These are phyloP conservation scores for Paraescarpia echinospica DNA, from an alignment of 1,140 invertebrate genomes.

Conservation along the genomic window DNA sequence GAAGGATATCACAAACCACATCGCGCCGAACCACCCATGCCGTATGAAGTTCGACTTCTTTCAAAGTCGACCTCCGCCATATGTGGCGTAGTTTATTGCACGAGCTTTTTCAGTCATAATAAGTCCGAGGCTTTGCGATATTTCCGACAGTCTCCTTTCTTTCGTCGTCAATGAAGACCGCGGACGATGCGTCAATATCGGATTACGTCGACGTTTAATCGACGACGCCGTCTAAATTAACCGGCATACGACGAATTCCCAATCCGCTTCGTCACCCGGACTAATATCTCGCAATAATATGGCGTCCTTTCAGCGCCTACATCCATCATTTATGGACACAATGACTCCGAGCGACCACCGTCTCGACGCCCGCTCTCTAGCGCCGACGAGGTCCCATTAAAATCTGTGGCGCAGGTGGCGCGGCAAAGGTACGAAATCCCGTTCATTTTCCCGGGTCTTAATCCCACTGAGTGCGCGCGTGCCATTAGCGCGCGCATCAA, in stretches of 20 bases:
- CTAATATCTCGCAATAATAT: neutral
- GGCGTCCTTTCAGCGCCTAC: neutral
- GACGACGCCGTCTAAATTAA: neutral
- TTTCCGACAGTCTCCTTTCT: neutral
- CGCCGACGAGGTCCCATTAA: neutral
- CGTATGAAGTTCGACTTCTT: neutral
- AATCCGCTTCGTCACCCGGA: neutral
- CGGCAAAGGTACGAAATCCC: conserved; percentile 3
- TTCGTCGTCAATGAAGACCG: neutral
- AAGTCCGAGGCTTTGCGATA: neutral
- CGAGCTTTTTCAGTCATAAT: neutral
- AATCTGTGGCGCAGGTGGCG: neutral
- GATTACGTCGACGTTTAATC: neutral
- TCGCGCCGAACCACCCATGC: neutral
- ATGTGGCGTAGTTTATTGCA: neutral
- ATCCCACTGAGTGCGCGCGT: neutral
- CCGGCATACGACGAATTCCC: neutral
- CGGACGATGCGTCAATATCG: neutral
- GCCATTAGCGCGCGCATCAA: neutral
- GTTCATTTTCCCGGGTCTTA: neutral
- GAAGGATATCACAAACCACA: too few species aligned
- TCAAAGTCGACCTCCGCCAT: neutral
- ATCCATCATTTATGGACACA: conserved; percentile 1
- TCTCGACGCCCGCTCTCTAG: neutral
- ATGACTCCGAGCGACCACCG: neutral